These are phyloP conservation scores for Neoitamus cyanurus DNA, from an alignment of 2,888 invertebrate species.

Conservation along the genomic window DNA sequence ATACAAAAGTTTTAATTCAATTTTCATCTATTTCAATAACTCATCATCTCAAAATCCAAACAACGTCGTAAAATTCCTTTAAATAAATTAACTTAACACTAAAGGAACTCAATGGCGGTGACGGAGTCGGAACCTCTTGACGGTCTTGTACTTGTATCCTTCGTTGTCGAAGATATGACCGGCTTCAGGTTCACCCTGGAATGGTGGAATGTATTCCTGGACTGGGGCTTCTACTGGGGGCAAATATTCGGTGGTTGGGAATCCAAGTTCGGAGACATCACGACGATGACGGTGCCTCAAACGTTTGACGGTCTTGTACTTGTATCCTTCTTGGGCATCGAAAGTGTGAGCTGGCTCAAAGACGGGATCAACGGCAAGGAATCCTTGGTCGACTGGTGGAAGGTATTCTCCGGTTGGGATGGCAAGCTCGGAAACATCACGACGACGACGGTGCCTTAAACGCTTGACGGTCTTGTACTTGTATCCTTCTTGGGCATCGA, in stretches of 20 bases:
- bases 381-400: constrained; percentile 17
- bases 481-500: constrained; percentile 6
- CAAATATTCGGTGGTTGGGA: constrained; percentile 2
- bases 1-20: not conserved
- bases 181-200: not conserved
- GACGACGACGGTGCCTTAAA: constrained; percentile 5
- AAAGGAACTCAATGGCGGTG: constrained; percentile 13
- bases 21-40: not conserved
- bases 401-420: constrained; percentile 14
- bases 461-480: constrained; percentile 21
- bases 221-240: not conserved
- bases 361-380: not conserved
- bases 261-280: constrained; percentile 33
- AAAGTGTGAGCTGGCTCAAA: not conserved
- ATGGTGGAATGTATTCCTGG: not conserved
- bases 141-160: constrained; percentile 34
- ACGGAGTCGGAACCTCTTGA: constrained; percentile 9
- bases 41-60: not conserved
- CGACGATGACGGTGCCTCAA: constrained; percentile 20
- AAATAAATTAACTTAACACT: constrained; percentile 13
- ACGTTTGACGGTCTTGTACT: constrained; percentile 16
- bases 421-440: not conserved
- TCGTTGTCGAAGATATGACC: not conserved
- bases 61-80: not conserved
- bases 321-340: constrained; percentile 3